Evolutionary conservation across 2,888 invertebrate genomes (phyloP).

Genomic region (Leptarthrus brevirostris): DNA sequence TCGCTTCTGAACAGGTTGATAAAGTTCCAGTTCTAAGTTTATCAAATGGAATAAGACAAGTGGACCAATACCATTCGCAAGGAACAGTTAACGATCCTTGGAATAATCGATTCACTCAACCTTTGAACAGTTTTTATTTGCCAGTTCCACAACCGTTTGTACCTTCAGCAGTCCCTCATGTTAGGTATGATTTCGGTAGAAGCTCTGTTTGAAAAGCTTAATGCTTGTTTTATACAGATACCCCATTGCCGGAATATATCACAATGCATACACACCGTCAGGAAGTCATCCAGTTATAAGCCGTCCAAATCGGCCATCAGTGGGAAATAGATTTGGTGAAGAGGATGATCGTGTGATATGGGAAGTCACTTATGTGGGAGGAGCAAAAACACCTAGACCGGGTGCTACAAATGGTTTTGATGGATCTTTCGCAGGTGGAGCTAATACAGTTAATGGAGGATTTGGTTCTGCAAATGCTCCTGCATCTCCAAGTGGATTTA

Average conservation of each 20-base stretch:
- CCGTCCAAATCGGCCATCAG: not conserved
- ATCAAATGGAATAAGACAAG: not conserved
- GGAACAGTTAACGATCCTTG: conserved; percentile 52
- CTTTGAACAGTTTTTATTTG: conserved; percentile 48
- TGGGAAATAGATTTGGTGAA: conserved; percentile 57
- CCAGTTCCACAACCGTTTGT: conserved; percentile 33
- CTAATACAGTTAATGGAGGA: too few species aligned
- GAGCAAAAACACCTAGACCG: too few species aligned
- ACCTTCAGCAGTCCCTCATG: conserved; percentile 13
- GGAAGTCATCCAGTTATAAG: conserved; percentile 15
- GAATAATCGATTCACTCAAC: conserved; percentile 48
- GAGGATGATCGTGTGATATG: conserved; percentile 57
- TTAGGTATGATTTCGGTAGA: conserved; percentile 13
- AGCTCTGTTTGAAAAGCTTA: not conserved
- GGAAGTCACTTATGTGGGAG: conserved; percentile 48
- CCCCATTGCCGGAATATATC: conserved; percentile 44
- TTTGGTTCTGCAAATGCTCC: too few species aligned
- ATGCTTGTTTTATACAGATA: conserved; percentile 21
- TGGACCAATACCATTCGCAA: conserved; percentile 28
- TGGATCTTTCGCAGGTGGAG: too few species aligned
- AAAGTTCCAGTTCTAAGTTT: not conserved
- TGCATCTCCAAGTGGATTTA: conserved; percentile 16
- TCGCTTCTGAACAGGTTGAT: not conserved
- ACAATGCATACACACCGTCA: conserved; percentile 48
- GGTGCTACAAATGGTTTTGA: too few species aligned